These are phyloP conservation scores for Steromphala cineraria DNA, from an alignment of 2,888 invertebrate species.

Conservation along the genomic window DNA sequence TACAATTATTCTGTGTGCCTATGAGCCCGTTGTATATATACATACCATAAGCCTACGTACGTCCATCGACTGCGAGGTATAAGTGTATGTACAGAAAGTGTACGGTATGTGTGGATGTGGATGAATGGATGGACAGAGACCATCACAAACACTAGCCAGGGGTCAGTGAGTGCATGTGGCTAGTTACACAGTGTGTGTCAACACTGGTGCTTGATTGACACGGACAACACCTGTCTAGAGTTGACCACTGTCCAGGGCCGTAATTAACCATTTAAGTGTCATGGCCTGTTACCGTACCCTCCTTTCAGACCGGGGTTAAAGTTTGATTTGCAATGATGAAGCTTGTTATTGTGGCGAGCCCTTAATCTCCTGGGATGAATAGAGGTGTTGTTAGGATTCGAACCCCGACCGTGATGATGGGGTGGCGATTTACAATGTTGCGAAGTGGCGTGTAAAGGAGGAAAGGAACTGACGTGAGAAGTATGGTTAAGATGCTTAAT, in stretches of 20 bases:
- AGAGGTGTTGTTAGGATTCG: slow-evolving; percentile 12
- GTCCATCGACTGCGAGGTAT: too few relatives aligned
- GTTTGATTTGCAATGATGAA: slow-evolving; percentile 18
- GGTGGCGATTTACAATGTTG: slow-evolving; percentile 6
- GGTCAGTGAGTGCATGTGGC: background rate
- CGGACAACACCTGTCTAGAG: background rate
- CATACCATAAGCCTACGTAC: too few relatives aligned
- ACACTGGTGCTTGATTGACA: background rate
- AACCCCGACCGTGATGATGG: background rate
- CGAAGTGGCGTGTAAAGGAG: background rate
- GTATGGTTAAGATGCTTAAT: too few relatives aligned
- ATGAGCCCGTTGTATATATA: too few relatives aligned
- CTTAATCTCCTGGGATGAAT: background rate
- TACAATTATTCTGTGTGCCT: too few relatives aligned
- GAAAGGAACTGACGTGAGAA: too few relatives aligned
- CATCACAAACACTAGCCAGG: background rate
- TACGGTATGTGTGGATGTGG: background rate
- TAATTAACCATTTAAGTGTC: slow-evolving; percentile 21
- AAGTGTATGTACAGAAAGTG: background rate
- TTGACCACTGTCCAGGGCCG: background rate
- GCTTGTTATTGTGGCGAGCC: background rate
- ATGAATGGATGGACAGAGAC: background rate
- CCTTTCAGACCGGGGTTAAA: background rate
- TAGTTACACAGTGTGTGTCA: slow-evolving; percentile 21
- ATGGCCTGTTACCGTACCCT: background rate